Percentiles rank a stretch among this genome's conserved stretches.
These are phyloP conservation scores for Lophotis ruficrista DNA, from an alignment of 2,113 vertebrate species.

Conservation along the genomic window DNA sequence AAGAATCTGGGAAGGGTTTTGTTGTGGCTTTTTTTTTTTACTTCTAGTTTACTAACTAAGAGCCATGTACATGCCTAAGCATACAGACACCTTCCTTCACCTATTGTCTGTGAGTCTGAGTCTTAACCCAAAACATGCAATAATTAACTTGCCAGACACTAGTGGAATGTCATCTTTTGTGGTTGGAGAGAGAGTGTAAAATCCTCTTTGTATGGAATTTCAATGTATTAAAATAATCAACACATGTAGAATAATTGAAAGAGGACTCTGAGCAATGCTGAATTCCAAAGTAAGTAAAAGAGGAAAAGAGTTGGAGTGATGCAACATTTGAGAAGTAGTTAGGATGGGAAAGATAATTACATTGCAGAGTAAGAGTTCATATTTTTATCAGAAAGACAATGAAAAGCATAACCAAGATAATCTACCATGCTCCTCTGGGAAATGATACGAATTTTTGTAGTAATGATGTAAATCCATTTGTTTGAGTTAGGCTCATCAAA, in stretches of 20 bases:
- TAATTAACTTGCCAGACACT: background rate
- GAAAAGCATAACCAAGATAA: background rate
- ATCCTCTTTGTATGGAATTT: background rate
- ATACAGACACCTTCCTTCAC: background rate
- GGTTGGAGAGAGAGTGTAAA: background rate
- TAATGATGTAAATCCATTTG: background rate
- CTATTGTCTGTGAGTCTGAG: rapidly evolving
- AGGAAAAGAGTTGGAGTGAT: background rate
- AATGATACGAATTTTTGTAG: background rate
- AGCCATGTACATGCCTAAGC: rapidly evolving
- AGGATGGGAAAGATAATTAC: background rate
- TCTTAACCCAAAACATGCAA: background rate
- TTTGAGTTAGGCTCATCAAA: background rate
- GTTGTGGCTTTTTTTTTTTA: background rate
- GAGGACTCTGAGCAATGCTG: background rate
- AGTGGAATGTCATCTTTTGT: background rate
- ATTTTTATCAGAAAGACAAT: background rate
- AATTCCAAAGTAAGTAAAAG: background rate
- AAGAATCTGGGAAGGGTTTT: background rate
- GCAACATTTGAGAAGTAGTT: background rate
- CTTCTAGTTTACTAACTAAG: background rate
- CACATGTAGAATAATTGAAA: background rate
- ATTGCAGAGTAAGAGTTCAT: background rate
- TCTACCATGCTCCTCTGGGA: background rate
- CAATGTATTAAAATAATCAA: background rate